Conservation (phyloP, 2,113 vertebrate genomes). For the Campylorhamphus procurvoides region DNA sequence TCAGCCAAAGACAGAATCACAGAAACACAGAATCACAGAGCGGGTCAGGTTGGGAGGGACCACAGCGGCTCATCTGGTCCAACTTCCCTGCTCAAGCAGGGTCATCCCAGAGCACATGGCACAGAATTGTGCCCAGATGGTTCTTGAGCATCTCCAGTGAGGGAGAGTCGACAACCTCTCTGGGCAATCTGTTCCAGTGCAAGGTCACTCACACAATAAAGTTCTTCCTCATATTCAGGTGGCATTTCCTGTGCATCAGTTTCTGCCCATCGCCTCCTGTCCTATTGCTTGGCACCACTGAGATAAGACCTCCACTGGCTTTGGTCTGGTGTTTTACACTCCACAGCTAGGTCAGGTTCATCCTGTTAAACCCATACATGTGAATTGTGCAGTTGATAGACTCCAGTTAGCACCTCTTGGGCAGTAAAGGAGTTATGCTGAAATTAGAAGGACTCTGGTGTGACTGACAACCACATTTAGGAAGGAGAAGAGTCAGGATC, state of each 20-base stretch:
- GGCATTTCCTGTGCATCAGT: not conserved
- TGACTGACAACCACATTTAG: fast-evolving
- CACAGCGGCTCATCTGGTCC: not conserved
- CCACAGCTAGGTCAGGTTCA: not conserved
- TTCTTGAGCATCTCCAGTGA: not conserved
- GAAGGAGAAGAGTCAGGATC: not conserved
- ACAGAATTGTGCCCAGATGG: no score
- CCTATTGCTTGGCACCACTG: fast-evolving
- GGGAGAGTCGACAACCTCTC: not conserved
- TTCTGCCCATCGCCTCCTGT: not conserved
- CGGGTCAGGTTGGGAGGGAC: not conserved
- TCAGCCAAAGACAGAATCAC: not conserved
- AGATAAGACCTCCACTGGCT: not conserved
- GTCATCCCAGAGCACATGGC: not conserved
- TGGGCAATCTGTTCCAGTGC: not conserved
- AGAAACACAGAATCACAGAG: not conserved
- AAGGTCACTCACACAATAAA: not conserved
- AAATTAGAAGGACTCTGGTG: not conserved
- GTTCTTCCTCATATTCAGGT: not conserved
- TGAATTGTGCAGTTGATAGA: fast-evolving
- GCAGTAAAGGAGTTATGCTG: not conserved
- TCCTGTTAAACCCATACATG: not conserved
- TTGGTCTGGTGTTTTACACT: not conserved
- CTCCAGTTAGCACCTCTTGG: not conserved
- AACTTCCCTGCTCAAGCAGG: not conserved